Conservation (phyloP, 2,113 vertebrate genomes). For the Seriola rivoliana region DNA sequence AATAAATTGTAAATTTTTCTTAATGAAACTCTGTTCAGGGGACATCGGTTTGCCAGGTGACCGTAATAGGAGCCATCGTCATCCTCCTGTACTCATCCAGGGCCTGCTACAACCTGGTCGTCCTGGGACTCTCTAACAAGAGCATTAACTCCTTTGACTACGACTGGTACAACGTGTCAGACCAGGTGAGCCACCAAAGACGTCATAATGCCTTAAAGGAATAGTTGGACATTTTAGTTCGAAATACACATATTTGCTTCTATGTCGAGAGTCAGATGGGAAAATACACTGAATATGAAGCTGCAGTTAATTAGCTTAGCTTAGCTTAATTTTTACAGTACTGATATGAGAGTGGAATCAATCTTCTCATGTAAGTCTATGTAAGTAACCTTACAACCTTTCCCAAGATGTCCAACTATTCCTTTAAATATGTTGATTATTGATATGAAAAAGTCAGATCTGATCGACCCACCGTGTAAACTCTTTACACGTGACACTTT, state of each 20-base stretch:
- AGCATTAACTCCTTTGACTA: constrained; percentile 94
- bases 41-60: constrained; percentile 96
- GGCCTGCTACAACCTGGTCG: constrained; percentile 97
- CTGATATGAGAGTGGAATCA: no score
- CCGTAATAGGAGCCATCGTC: constrained; percentile 90
- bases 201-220: no score
- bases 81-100: constrained; percentile 94
- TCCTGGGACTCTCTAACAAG: constrained; percentile 90
- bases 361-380: no score
- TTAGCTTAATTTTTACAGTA: background rate
- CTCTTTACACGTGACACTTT: no score
- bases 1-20: background rate
- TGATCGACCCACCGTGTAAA: no score
- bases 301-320: background rate
- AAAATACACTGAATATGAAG: background rate
- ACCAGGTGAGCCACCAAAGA: constrained; percentile 87
- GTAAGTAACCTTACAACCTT: no score
- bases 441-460: background rate
- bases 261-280: no score
- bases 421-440: background rate
- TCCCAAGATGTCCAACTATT: no score
- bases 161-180: constrained; percentile 99
- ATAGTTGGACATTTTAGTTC: no score
- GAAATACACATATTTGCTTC: no score
- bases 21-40: constrained; percentile 83